Evolutionary conservation across 1,140 invertebrate species (phyloP).

Genomic region (Drosophila tani): DNA sequence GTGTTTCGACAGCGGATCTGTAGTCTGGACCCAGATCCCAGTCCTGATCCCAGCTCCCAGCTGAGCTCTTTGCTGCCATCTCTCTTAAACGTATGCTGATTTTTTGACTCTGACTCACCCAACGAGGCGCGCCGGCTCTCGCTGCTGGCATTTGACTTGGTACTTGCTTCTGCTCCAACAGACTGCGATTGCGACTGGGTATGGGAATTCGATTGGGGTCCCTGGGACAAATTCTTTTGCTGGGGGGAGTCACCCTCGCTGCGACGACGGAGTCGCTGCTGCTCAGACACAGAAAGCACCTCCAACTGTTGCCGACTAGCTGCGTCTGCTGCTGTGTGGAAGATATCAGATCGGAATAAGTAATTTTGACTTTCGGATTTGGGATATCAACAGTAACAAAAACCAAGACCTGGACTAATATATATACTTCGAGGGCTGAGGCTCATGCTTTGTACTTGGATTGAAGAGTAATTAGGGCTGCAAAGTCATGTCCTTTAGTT

Average conservation of each 20-base stretch:
- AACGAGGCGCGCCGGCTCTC: slow-evolving; percentile 68
- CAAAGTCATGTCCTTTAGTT: slow-evolving; percentile 19
- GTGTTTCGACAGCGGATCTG: slow-evolving; percentile 91
- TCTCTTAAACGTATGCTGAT: slow-evolving; percentile 25
- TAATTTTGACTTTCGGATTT: background rate
- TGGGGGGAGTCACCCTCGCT: slow-evolving; percentile 81
- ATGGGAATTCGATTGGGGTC: slow-evolving; percentile 1
- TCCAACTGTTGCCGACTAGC: slow-evolving; percentile 64
- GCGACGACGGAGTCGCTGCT: slow-evolving; percentile 74
- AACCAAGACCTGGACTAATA: background rate
- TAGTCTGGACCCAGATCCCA: slow-evolving; percentile 75
- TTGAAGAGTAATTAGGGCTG: background rate
- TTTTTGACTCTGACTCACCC: slow-evolving; percentile 55
- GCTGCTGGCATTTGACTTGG: slow-evolving; percentile 39
- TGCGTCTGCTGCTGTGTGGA: slow-evolving; percentile 41
- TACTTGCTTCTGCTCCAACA: background rate
- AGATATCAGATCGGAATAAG: background rate
- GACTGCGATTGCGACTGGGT: slow-evolving; percentile 33
- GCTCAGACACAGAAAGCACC: slow-evolving; percentile 57
- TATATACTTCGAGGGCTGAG: background rate
- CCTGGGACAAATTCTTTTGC: slow-evolving; percentile 49
- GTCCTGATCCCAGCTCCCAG: slow-evolving; percentile 14
- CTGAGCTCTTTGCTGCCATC: slow-evolving; percentile 37
- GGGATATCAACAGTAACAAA: background rate
- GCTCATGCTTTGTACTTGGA: slow-evolving; percentile 3